Evolutionary conservation across 2,797 vertebrate genomes (phyloP), one percentile per base, ranked within the genome.

Genomic region (Acrocephalus scirpaceus): DNA sequence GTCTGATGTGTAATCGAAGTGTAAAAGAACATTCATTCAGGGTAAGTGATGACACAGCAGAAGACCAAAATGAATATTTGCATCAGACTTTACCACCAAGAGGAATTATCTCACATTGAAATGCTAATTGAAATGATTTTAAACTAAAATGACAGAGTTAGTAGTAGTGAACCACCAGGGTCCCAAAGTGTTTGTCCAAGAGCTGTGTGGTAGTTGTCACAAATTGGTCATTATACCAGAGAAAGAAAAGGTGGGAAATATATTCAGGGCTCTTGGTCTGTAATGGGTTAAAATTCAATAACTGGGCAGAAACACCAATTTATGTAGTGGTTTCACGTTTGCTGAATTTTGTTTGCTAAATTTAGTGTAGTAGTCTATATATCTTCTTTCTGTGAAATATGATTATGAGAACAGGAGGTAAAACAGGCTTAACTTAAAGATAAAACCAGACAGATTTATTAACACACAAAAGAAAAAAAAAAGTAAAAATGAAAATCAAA

Each of bases 61-160:
- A 87, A 82, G 29, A 83, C 7, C 10, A 71, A 89, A 91, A 89
- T 21, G 9, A 42, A 64, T 82, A 60, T 92, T 77, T 92, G 18
- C 45, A 67, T 66, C 29, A 17, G 53, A 36, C 23, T 90, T 91
- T 72, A 61, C 30, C 47, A 22, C 0, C 4, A 70, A 84, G 26
- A 26, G 34, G 44, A 84, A 75, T 76, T 12, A 32, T 66, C 40
- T 92, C 73, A 36, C 51, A 70, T 1, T 71, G 62, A 90, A 84
- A 81, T 78, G 40, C 21, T 84, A 90, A 94, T 62, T 65, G 47
- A 81, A 66, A 34, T 69, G 61, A 80, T 88, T 95, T 86, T 83
- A 76, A 90, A 40, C 75, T 50, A 65, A 77, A 71, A 45, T 83
- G 88, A 26, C 79, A 83, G 60, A 82, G 42, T 61, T 53, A 77